These are phyloP conservation scores for Lutjanus erythropterus DNA, from an alignment of 2,113 vertebrate species.

Conservation along the genomic window DNA sequence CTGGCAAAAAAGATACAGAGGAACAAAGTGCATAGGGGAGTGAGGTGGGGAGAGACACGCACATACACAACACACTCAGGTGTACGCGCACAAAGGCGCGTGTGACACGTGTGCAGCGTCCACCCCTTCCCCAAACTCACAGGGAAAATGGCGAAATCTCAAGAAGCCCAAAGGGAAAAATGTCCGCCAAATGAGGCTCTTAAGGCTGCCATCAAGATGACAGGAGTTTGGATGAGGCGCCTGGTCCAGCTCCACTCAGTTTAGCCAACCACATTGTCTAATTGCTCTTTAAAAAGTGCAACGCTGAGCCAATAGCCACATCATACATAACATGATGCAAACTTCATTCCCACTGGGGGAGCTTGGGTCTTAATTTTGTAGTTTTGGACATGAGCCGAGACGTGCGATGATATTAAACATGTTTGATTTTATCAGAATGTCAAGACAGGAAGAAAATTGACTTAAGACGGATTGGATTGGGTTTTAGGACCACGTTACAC, in stretches of 20 bases:
- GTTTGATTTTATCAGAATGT: no score
- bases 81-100: not conserved
- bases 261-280: conserved; percentile 11
- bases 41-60: not conserved
- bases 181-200: conserved; percentile 40
- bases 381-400: not conserved
- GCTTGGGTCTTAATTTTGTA: not conserved
- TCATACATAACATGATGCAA: not conserved
- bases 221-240: conserved; percentile 39
- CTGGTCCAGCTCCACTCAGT: conserved; percentile 9
- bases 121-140: not conserved
- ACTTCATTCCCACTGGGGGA: not conserved
- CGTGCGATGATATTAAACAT: no score
- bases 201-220: conserved; percentile 18
- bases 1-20: conserved; percentile 52
- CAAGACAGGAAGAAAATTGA: no score
- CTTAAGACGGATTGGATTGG: no score
- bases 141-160: not conserved
- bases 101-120: not conserved
- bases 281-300: conserved; percentile 16
- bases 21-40: conserved; percentile 65
- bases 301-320: not conserved
- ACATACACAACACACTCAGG: conserved; percentile 1
- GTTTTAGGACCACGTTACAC: no score
- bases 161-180: not conserved